Evolutionary conservation across 2,888 invertebrate species (phyloP).

Genomic region (Thyatira batis): DNA sequence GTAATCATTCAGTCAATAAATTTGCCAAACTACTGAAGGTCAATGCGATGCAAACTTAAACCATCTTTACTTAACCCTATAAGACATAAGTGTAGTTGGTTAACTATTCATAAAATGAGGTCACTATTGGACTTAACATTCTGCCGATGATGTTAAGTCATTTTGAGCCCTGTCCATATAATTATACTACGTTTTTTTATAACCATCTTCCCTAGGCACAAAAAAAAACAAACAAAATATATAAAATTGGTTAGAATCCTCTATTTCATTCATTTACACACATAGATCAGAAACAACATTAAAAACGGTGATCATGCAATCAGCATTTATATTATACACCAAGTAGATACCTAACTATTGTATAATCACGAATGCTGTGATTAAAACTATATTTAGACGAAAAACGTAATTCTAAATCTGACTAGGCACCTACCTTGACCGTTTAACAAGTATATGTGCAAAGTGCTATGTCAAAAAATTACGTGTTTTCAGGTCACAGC

Average conservation of each 20-base stretch:
- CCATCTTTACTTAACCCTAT: slow-evolving; percentile 66
- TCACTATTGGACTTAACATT: slow-evolving; percentile 48
- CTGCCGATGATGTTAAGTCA: slow-evolving; percentile 47
- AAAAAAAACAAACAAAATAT: too few species aligned
- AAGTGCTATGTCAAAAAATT: too few species aligned
- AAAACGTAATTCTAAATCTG: neutral
- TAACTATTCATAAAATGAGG: slow-evolving; percentile 66
- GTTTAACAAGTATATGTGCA: neutral
- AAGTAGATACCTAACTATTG: neutral
- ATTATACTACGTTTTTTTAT: neutral
- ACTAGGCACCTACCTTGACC: neutral
- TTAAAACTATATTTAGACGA: slow-evolving; percentile 21
- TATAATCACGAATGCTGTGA: slow-evolving; percentile 26
- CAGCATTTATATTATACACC: neutral
- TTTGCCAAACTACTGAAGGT: slow-evolving; percentile 78
- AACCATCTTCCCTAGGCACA: neutral
- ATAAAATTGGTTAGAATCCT: too few species aligned
- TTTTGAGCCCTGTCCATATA: slow-evolving; percentile 11
- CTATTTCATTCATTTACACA: too few species aligned
- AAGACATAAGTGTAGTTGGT: slow-evolving; percentile 46
- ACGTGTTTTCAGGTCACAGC: too few species aligned
- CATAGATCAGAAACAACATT: too few species aligned
- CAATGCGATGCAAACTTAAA: slow-evolving; percentile 69
- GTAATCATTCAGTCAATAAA: slow-evolving; percentile 77
- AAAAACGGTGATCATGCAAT: neutral